Evolutionary conservation across 2,797 vertebrate genomes (phyloP).

Genomic region (Parambassis ranga): DNA sequence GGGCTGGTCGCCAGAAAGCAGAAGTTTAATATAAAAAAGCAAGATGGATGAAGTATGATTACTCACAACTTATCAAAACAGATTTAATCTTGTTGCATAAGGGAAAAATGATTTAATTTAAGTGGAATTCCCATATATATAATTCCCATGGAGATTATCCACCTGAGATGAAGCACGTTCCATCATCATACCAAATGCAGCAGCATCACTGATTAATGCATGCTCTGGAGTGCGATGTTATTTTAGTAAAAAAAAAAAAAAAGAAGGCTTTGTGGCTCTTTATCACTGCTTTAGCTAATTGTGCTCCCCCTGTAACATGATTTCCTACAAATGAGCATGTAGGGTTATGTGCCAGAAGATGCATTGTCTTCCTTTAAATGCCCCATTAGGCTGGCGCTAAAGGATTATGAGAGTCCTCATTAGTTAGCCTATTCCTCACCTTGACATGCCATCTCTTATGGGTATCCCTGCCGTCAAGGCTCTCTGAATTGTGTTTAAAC

Average conservation of each 20-base stretch:
- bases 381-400: conserved; percentile 81
- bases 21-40: conserved; percentile 20
- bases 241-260: conserved; percentile 33
- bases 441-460: conserved; percentile 77
- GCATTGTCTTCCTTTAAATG: conserved; percentile 83
- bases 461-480: conserved; percentile 64
- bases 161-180: conserved; percentile 1
- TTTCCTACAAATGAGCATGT: conserved; percentile 84
- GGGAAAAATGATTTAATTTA: conserved; percentile 6
- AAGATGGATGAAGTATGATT: conserved; percentile 33
- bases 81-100: background rate
- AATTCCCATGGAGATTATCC: background rate
- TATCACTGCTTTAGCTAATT: conserved; percentile 82
- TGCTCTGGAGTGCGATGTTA: conserved; percentile 59
- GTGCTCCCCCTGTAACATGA: conserved; percentile 81
- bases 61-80: background rate
- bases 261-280: conserved; percentile 34
- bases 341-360: conserved; percentile 77
- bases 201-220: conserved; percentile 49
- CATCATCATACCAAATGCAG: background rate
- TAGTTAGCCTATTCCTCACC: conserved; percentile 79
- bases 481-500: conserved; percentile 72
- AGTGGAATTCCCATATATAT: conserved; percentile 2
- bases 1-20: conserved; percentile 35
- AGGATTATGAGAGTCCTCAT: conserved; percentile 83